A percentile compares a stretch with the other conserved stretches of the same genome.
Conservation (phyloP, 2,888 invertebrate genomes). For the Tolmerus cingulatus region DNA sequence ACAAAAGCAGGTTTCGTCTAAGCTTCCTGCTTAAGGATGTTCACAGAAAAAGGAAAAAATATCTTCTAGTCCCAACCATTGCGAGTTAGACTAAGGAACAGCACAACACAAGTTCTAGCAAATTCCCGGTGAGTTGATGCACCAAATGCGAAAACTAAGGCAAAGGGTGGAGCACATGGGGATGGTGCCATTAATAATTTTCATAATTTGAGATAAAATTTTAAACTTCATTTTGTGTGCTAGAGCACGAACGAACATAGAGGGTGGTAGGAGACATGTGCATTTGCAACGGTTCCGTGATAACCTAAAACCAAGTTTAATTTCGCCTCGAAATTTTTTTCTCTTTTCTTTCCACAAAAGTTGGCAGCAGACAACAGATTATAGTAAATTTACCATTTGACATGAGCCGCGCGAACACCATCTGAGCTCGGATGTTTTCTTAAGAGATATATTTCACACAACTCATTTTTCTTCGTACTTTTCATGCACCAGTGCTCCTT, state of each 20-base stretch:
- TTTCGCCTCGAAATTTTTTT: background rate
- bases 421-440: slow-evolving; percentile 14
- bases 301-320: slow-evolving; percentile 10
- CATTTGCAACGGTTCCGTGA: background rate
- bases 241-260: background rate
- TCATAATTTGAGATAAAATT: background rate
- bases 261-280: background rate
- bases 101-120: background rate
- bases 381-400: slow-evolving; percentile 28
- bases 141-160: background rate
- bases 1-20: background rate
- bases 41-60: background rate
- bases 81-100: background rate
- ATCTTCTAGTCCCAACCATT: background rate
- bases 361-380: slow-evolving; percentile 10
- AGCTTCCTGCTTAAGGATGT: background rate
- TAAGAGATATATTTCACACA: slow-evolving; percentile 19
- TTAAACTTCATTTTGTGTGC: background rate
- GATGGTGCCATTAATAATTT: background rate
- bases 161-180: background rate
- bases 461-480: slow-evolving; percentile 23
- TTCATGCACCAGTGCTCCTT: slow-evolving; percentile 29
- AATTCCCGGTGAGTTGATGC: background rate
- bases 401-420: background rate
- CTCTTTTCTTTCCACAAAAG: background rate